Evolutionary conservation across 1,140 invertebrate genomes (phyloP).

Genomic region (Nebria ingens): DNA sequence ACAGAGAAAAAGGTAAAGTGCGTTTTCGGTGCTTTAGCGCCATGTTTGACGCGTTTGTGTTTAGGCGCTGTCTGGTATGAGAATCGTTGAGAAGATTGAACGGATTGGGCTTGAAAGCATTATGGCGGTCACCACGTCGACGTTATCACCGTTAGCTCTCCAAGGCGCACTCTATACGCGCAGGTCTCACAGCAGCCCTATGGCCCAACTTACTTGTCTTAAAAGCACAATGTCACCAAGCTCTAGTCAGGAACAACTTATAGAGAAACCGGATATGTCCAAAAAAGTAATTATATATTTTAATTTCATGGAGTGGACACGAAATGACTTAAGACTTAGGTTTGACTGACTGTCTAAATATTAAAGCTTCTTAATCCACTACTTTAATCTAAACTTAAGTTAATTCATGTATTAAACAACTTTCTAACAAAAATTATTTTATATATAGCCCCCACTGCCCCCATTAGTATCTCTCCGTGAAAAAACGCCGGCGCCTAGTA

Average conservation of each 20-base stretch:
- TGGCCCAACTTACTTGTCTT: constrained; percentile 64
- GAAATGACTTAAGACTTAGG: too few relatives aligned
- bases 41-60: background rate
- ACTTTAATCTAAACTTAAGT: too few relatives aligned
- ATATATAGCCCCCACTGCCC: background rate
- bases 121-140: constrained; percentile 40
- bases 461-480: background rate
- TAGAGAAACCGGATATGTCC: constrained; percentile 29
- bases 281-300: background rate
- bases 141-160: constrained; percentile 42
- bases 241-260: constrained; percentile 25
- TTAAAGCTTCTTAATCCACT: too few relatives aligned
- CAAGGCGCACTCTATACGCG: constrained; percentile 44
- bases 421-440: background rate
- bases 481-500: constrained; percentile 16
- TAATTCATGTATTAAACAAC: too few relatives aligned
- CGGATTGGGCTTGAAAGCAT: constrained; percentile 56
- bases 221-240: constrained; percentile 40
- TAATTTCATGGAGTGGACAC: too few relatives aligned
- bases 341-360: too few relatives aligned
- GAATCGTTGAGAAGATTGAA: constrained; percentile 57
- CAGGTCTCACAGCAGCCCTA: constrained; percentile 51
- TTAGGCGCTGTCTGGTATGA: constrained; percentile 15
- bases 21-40: background rate
- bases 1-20: constrained; percentile 23